phyloP scores from a whole-genome alignment of 2,113 vertebrate species.

The Naja naja region DNA sequence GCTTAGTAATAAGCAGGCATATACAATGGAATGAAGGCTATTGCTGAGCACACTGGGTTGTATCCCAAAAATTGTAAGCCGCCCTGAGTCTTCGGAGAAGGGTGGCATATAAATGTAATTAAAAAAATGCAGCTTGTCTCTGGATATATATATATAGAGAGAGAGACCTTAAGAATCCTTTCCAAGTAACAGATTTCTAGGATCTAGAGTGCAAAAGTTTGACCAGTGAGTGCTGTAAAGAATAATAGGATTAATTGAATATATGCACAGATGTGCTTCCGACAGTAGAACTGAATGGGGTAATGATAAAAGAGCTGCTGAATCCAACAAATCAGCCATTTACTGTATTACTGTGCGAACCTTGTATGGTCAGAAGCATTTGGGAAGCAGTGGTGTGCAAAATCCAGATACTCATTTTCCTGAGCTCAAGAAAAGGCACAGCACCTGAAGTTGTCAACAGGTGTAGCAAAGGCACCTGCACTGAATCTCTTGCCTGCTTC shows the following conservation, averaged over 20 bases:
- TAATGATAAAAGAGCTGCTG: neutral
- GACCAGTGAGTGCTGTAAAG: neutral
- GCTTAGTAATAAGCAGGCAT: too few relatives aligned
- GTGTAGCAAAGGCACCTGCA: neutral
- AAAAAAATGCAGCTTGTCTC: neutral
- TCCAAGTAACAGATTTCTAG: neutral
- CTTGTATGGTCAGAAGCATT: neutral
- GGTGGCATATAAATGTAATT: too few relatives aligned
- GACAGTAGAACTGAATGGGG: neutral
- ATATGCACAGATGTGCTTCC: neutral
- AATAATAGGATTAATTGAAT: neutral
- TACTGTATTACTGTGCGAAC: neutral
- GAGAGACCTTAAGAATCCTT: neutral
- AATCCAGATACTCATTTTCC: neutral
- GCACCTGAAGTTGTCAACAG: neutral
- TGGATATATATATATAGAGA: neutral
- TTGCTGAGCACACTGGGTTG: too few relatives aligned
- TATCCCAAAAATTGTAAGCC: too few relatives aligned
- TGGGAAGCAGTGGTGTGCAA: neutral
- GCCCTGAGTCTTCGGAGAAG: too few relatives aligned
- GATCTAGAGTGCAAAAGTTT: neutral
- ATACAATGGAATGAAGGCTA: too few relatives aligned
- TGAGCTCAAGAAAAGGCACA: neutral
- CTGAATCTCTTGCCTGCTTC: neutral
- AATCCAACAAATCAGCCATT: neutral